Evolutionary conservation across 2,797 vertebrate species (phyloP).

Genomic region (Scolopax bukidnonensis): DNA sequence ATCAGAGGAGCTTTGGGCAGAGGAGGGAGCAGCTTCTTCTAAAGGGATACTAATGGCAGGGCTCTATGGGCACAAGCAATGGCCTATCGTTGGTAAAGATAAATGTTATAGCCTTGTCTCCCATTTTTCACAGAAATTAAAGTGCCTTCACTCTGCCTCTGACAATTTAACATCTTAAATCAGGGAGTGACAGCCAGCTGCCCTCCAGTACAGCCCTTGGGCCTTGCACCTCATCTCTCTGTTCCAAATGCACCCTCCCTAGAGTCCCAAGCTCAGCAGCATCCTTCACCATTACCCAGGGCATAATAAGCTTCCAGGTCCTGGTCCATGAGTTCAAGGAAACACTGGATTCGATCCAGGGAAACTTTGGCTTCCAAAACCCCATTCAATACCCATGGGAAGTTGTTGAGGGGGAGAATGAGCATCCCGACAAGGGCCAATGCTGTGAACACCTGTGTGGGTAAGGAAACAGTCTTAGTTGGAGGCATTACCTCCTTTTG

Average conservation of each 20-base stretch:
- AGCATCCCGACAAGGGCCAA: conserved; percentile 93
- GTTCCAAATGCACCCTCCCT: not conserved
- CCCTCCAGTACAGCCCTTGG: not conserved
- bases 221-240: not conserved
- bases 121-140: not conserved
- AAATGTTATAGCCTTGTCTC: not conserved
- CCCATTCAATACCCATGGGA: conserved; percentile 94
- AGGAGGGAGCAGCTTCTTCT: not conserved
- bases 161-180: not conserved
- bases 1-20: not conserved
- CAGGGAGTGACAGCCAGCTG: not conserved
- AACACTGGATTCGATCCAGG: conserved; percentile 90
- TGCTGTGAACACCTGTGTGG: conserved; percentile 90
- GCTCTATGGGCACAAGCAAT: not conserved
- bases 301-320: conserved; percentile 87
- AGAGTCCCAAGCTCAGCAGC: not conserved
- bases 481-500: not conserved
- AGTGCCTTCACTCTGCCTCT: not conserved
- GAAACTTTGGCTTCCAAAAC: conserved; percentile 95
- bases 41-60: not conserved
- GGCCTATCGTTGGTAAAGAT: not conserved
- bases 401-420: conserved; percentile 91
- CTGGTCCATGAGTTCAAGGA: conserved; percentile 87
- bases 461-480: not conserved
- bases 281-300: conserved; percentile 75